Conservation (phyloP, 1,140 invertebrate genomes). For the Linepithema humile region DNA sequence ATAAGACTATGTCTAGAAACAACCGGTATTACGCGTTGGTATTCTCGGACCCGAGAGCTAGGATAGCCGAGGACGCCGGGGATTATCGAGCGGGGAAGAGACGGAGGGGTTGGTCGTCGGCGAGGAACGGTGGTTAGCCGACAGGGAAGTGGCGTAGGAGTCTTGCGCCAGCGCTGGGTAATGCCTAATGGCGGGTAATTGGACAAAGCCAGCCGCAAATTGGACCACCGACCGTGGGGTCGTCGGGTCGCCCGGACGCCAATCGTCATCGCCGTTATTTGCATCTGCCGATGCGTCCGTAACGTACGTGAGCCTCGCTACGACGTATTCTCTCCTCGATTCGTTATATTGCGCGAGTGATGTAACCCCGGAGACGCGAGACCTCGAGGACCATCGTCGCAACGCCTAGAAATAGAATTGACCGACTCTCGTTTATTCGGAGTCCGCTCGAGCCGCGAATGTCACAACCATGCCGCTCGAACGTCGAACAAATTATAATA, state of each 20-base stretch:
- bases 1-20: slow-evolving; percentile 43
- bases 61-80: background rate
- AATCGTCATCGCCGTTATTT: slow-evolving; percentile 76
- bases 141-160: slow-evolving; percentile 69
- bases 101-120: slow-evolving; percentile 16
- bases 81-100: too few species aligned
- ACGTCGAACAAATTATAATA: background rate
- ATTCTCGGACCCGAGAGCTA: slow-evolving; percentile 20
- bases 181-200: slow-evolving; percentile 76
- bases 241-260: slow-evolving; percentile 72
- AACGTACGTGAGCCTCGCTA: slow-evolving; percentile 13
- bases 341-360: slow-evolving; percentile 48
- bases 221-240: slow-evolving; percentile 76
- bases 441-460: slow-evolving; percentile 6
- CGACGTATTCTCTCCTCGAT: background rate
- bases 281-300: slow-evolving; percentile 70
- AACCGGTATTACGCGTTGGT: slow-evolving; percentile 41
- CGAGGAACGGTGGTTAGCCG: slow-evolving; percentile 61
- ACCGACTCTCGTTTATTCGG: slow-evolving; percentile 61
- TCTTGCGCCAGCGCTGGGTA: slow-evolving; percentile 66
- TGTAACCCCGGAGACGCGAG: slow-evolving; percentile 19
- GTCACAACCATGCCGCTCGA: background rate
- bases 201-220: slow-evolving; percentile 79
- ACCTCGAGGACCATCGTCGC: slow-evolving; percentile 10
- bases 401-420: slow-evolving; percentile 65